Percentiles rank a stretch among this genome's conserved stretches.
These are phyloP conservation scores for Phaethornis superciliosus DNA, from an alignment of 2,113 vertebrate species.

Conservation along the genomic window DNA sequence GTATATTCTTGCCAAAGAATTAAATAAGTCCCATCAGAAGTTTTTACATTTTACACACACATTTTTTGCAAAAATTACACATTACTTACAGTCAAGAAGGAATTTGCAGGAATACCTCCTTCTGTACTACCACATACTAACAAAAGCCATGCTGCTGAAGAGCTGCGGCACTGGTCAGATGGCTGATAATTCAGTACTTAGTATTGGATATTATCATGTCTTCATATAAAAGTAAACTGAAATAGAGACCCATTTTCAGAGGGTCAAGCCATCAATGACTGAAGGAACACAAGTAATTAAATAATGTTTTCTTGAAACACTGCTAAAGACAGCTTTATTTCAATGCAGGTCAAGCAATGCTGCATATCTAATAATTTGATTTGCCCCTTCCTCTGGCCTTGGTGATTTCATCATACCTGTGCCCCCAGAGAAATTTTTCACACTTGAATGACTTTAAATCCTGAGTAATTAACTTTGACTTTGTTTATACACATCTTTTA, in stretches of 20 bases:
- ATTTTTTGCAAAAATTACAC: background rate
- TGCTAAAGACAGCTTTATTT: background rate
- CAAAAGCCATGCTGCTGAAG: background rate
- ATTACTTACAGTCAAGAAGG: background rate
- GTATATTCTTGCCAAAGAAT: background rate
- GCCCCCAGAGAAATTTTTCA: background rate
- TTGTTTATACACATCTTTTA: background rate
- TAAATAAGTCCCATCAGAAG: background rate
- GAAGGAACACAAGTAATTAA: background rate
- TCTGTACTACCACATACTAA: background rate
- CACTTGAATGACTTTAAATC: background rate
- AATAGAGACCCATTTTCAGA: background rate
- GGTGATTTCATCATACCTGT: background rate
- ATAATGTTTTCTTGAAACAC: background rate
- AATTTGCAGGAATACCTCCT: background rate
- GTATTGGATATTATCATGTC: background rate
- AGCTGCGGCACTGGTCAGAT: background rate
- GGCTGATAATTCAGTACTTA: background rate
- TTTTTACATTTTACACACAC: background rate
- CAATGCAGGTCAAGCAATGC: background rate
- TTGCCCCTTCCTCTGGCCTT: background rate
- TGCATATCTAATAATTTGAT: background rate
- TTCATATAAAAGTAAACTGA: background rate
- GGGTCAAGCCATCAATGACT: background rate
- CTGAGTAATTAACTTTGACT: background rate